Conservation (phyloP, 2,797 vertebrate species). For the Sorex maritimensis region DNA sequence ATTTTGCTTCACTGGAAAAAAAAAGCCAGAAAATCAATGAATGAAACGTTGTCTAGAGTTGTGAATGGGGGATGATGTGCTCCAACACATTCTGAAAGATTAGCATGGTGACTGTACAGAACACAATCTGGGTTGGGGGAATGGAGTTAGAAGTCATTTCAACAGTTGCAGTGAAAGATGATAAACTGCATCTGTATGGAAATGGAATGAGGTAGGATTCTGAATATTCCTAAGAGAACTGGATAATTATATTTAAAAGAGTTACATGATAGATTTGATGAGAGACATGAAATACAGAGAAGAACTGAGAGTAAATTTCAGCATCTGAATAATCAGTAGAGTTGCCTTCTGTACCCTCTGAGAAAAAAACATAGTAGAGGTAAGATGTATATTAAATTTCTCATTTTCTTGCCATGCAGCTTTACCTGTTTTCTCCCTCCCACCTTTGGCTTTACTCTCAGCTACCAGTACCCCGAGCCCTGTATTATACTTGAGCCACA, state of each 20-base stretch:
- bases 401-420: not conserved
- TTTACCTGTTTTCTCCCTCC: not conserved
- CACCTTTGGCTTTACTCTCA: conserved; percentile 18
- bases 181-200: not conserved
- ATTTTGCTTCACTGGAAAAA: too few species aligned
- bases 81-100: not conserved
- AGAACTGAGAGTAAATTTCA: not conserved
- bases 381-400: not conserved
- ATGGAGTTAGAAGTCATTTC: not conserved
- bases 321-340: not conserved
- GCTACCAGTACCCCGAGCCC: too few species aligned
- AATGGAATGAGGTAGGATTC: not conserved
- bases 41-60: not conserved
- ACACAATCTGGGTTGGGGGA: not conserved
- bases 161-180: not conserved
- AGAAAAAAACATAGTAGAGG: not conserved
- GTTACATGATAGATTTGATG: too few species aligned
- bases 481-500: not conserved
- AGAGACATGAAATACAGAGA: not conserved
- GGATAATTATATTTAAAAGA: not conserved
- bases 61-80: not conserved
- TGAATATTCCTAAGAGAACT: not conserved
- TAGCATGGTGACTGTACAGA: not conserved
- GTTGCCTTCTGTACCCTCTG: not conserved
- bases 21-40: not conserved